Evolutionary conservation across 2,888 invertebrate species (phyloP).

Genomic region (Pachliopta kotzebuea): DNA sequence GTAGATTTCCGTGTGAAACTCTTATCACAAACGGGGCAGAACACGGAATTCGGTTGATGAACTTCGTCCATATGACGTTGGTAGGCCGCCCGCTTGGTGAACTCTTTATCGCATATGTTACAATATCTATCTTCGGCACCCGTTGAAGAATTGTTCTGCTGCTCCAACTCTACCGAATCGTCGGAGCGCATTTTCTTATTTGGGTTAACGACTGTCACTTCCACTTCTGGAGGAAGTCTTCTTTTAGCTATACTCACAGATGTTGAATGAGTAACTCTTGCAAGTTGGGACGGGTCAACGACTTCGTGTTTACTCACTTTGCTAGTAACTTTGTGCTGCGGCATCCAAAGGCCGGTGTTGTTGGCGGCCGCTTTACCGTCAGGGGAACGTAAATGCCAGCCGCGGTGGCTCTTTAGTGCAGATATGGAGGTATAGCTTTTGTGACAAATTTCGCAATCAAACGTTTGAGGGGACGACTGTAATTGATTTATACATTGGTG

Average conservation of each 20-base stretch:
- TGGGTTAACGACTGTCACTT: constrained; percentile 75
- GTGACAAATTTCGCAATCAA: constrained; percentile 83
- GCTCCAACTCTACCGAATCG: constrained; percentile 67
- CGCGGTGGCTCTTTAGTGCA: constrained; percentile 84
- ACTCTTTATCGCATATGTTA: constrained; percentile 81
- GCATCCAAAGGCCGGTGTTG: constrained; percentile 77
- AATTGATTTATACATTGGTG: constrained; percentile 76
- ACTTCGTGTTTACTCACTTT: constrained; percentile 77
- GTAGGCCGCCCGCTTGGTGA: constrained; percentile 81
- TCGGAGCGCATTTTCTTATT: constrained; percentile 73
- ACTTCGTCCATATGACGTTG: constrained; percentile 81
- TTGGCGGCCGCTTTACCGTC: constrained; percentile 77
- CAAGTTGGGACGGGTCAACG: constrained; percentile 55
- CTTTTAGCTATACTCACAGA: constrained; percentile 55
- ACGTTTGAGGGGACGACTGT: constrained; percentile 62
- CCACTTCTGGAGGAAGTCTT: constrained; percentile 73
- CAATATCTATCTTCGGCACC: constrained; percentile 78
- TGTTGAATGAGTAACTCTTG: constrained; percentile 51
- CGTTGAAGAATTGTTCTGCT: constrained; percentile 61
- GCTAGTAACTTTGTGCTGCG: constrained; percentile 74
- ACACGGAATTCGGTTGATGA: constrained; percentile 76
- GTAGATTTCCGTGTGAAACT: constrained; percentile 83
- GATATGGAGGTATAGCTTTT: constrained; percentile 83
- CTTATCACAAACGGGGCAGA: constrained; percentile 83
- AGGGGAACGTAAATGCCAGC: constrained; percentile 83